Evolutionary conservation across 2,113 vertebrate species (phyloP), one percentile per base, ranked within the genome.

Genomic region (Syrrhaptes paradoxus): DNA sequence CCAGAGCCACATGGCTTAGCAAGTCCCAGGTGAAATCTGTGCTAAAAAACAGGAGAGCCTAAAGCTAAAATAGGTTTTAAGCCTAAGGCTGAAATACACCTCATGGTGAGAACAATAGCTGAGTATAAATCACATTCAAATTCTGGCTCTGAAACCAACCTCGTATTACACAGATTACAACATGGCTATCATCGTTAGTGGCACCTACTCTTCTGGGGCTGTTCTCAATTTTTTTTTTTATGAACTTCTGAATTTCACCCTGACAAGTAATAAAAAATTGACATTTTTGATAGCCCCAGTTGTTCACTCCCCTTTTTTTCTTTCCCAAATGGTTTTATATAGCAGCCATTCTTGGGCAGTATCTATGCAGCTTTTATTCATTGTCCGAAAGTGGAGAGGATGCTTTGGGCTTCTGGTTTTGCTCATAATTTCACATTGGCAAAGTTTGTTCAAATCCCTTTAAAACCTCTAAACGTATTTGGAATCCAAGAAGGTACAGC

Each of bases 381-480:
- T 49, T 68, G 59, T 13, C 51, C 85, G 41, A 74, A 86, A 79
- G 57, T 31, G 12, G 17, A 91, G 65, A 84, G 31, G 72, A 58
- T 92, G 57, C 28, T 96, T 67, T 81, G 32, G 61, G 20, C 54
- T 90, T 94, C 86, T 93, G 79, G n/a, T 89, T 95, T 94, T 94
- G 57, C 73, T 94, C 70, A 92, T 77, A 89, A 95, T 94, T 96
- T 94, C 85, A 82, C 48, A 68, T 72, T 90, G 73, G 73, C 73
- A 87, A 95, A 90, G 88, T 96, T 96, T 76, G 70, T 90, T 94
- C 94, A 87, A 96, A 96, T 92, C 90, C 81, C 82, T 88, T 97
- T 92, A 97, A 97, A 97, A 96, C 78, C 89, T 90, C 52, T 66
- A 85, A 95, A 94, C 91, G 85, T 96, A 96, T 95, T 93, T 94